A percentile compares a stretch with the other conserved stretches of the same genome.
These are phyloP conservation scores for Mamestra brassicae DNA, from an alignment of 2,888 invertebrate species.

Conservation along the genomic window DNA sequence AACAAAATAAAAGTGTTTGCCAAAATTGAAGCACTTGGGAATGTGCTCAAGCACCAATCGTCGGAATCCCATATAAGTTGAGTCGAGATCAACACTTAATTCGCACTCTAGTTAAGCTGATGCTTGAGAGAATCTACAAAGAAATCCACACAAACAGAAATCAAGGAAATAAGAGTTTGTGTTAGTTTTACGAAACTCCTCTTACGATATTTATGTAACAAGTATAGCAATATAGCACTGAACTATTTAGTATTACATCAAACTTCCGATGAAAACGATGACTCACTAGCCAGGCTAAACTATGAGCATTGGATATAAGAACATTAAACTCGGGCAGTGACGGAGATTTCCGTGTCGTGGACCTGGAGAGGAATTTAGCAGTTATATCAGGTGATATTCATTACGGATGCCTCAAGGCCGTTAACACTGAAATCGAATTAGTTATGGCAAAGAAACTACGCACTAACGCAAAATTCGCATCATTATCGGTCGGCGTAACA, in stretches of 20 bases:
- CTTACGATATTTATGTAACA: not conserved
- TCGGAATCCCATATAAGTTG: not conserved
- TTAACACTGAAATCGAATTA: not conserved
- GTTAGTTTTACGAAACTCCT: conserved; percentile 1
- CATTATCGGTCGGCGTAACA: not conserved
- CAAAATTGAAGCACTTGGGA: conserved; percentile 11
- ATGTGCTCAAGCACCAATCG: not conserved
- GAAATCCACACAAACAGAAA: not conserved
- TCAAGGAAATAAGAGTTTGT: not conserved
- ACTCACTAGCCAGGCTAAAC: conserved; percentile 36
- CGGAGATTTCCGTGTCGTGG: conserved; percentile 57
- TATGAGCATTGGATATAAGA: conserved; percentile 35
- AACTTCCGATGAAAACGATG: conserved; percentile 43
- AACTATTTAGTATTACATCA: conserved; percentile 20
- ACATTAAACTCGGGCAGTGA: conserved; percentile 35
- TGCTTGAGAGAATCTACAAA: not conserved
- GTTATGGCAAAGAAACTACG: not conserved
- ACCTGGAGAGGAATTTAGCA: conserved; percentile 20
- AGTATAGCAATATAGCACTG: conserved; percentile 9
- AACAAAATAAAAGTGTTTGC: not conserved
- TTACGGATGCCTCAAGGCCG: conserved; percentile 2
- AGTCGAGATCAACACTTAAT: conserved; percentile 26
- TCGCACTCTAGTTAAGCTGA: not conserved
- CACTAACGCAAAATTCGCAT: not conserved
- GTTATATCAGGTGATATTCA: conserved; percentile 17